phyloP scores from a whole-genome alignment of 2,797 vertebrate genomes.

The Balearica regulorum region DNA sequence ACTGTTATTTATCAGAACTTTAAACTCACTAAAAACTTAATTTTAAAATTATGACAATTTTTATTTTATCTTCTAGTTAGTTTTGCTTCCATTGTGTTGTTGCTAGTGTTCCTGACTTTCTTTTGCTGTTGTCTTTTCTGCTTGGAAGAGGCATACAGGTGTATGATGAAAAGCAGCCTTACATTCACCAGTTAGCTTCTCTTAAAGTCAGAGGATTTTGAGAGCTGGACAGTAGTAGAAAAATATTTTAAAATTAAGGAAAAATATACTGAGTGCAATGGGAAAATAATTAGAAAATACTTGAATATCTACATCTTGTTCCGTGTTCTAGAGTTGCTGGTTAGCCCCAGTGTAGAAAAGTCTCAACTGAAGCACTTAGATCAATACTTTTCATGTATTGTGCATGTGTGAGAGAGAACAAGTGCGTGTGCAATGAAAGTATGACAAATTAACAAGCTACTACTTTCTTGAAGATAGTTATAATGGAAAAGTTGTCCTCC shows the following conservation, averaged over 20 bases:
- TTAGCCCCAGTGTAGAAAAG: background rate
- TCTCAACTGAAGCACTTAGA: background rate
- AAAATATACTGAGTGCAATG: background rate
- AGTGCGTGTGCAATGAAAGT: background rate
- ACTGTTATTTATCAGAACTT: background rate
- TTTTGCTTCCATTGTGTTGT: background rate
- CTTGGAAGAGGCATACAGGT: background rate
- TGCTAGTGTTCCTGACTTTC: background rate
- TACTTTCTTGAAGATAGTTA: background rate
- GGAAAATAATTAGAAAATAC: background rate
- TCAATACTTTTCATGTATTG: background rate
- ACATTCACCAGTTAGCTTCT: background rate
- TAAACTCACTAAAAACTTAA: background rate
- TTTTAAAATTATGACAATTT: background rate
- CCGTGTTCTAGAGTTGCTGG: background rate
- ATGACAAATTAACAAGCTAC: background rate
- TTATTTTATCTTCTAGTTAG: background rate
- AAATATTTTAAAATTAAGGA: background rate
- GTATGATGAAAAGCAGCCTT: background rate
- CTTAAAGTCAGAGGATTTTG: background rate
- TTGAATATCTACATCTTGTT: background rate
- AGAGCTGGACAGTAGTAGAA: background rate
- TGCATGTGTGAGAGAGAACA: background rate
- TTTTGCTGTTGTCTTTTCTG: background rate
- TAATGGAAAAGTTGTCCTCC: background rate